Conservation (phyloP, 2,113 vertebrate genomes). For the Ammospiza nelsoni region DNA sequence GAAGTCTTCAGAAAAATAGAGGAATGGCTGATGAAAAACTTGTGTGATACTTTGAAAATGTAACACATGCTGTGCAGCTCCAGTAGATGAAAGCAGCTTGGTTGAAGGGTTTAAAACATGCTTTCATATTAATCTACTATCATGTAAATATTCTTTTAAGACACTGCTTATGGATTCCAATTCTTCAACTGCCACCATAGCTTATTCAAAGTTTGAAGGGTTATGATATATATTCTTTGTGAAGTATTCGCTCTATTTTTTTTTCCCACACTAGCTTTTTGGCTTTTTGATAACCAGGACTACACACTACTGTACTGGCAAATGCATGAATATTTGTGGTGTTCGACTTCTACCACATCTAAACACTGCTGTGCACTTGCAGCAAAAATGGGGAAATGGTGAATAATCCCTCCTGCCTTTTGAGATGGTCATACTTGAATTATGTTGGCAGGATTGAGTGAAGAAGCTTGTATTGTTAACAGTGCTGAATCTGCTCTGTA, state of each 20-base stretch:
- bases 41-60: conserved; percentile 19
- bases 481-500: not conserved
- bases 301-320: not conserved
- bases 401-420: not conserved
- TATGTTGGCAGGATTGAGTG: not conserved
- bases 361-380: not conserved
- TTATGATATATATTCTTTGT: not conserved
- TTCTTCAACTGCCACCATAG: not conserved
- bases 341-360: not conserved
- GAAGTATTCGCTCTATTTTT: not conserved
- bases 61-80: not conserved
- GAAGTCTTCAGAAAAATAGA: not conserved
- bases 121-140: conserved; percentile 30
- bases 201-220: not conserved
- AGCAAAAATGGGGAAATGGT: not conserved
- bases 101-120: conserved; percentile 9
- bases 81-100: conserved; percentile 1
- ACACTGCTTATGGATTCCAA: not conserved
- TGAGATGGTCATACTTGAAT: not conserved
- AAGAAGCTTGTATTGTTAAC: not conserved
- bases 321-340: not conserved
- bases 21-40: conserved; percentile 9
- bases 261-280: not conserved
- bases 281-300: not conserved
- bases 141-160: conserved; percentile 26